Evolutionary conservation across 2,797 vertebrate species (phyloP).

Genomic region (Tauraco hartlaubi): DNA sequence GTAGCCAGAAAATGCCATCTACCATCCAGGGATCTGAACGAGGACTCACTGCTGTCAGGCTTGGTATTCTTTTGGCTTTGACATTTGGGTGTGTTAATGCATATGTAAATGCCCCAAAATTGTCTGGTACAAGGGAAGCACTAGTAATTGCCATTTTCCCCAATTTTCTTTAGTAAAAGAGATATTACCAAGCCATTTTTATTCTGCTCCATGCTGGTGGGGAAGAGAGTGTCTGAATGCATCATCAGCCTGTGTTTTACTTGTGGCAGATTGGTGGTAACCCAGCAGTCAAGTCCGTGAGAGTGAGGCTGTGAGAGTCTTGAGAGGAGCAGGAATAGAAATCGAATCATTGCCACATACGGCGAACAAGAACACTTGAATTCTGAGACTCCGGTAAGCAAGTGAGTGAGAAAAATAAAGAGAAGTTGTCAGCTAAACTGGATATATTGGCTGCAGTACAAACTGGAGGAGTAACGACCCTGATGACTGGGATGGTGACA

Average conservation of each 20-base stretch:
- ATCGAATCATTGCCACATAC: slow-evolving; percentile 31
- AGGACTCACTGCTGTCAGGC: background rate
- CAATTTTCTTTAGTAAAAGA: background rate
- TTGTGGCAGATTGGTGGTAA: slow-evolving; percentile 26
- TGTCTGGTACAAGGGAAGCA: background rate
- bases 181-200: background rate
- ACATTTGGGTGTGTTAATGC: background rate
- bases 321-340: background rate
- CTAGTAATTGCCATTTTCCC: background rate
- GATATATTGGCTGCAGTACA: background rate
- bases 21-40: background rate
- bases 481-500: background rate
- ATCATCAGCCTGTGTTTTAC: background rate
- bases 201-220: background rate
- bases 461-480: background rate
- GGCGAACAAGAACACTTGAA: background rate
- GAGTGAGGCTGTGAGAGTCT: background rate
- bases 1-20: background rate
- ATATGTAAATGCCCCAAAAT: background rate
- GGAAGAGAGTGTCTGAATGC: background rate
- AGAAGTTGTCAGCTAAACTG: background rate
- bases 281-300: slow-evolving; percentile 31
- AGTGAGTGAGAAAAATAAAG: slow-evolving; percentile 31
- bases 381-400: background rate
- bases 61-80: background rate